Conservation (phyloP, 2,888 invertebrate species). For the Lapara coniferarum region DNA sequence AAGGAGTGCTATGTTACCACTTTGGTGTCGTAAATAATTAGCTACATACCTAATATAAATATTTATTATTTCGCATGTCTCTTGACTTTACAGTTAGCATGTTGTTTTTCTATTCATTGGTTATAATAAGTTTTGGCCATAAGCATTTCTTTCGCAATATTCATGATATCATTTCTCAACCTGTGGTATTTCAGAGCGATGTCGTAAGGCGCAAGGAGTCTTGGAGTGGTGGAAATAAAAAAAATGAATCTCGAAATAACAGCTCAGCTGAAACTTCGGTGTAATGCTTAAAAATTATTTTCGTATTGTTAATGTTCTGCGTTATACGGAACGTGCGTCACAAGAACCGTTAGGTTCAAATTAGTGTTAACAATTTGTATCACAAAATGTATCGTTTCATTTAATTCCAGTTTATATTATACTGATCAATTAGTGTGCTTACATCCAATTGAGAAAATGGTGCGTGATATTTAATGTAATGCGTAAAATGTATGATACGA, state of each 20-base stretch:
- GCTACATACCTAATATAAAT: background rate
- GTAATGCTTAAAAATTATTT: conserved; percentile 46
- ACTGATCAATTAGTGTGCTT: conserved; percentile 1
- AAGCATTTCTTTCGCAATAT: background rate
- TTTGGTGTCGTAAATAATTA: background rate
- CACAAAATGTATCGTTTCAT: background rate
- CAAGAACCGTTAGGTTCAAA: conserved; percentile 14
- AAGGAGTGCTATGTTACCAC: too few species aligned
- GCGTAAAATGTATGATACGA: background rate
- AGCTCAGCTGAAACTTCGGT: conserved; percentile 80
- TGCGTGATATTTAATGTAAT: conserved; percentile 12
- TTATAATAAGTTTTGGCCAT: background rate
- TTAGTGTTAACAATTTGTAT: background rate
- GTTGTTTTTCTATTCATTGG: background rate
- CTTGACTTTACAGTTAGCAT: background rate
- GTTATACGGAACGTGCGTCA: conserved; percentile 5
- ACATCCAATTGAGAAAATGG: background rate
- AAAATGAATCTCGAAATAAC: conserved; percentile 66
- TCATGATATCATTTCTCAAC: conserved; percentile 3
- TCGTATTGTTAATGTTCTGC: background rate
- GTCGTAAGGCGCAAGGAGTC: conserved; percentile 75
- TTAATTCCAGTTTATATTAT: background rate
- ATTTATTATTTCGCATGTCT: background rate
- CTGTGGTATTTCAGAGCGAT: conserved; percentile 72
- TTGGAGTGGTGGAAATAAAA: conserved; percentile 72